A percentile compares a stretch with the other conserved stretches of the same genome.
Evolutionary conservation across 2,888 invertebrate species (phyloP).

Genomic region (Leptinotarsa tumamoca): DNA sequence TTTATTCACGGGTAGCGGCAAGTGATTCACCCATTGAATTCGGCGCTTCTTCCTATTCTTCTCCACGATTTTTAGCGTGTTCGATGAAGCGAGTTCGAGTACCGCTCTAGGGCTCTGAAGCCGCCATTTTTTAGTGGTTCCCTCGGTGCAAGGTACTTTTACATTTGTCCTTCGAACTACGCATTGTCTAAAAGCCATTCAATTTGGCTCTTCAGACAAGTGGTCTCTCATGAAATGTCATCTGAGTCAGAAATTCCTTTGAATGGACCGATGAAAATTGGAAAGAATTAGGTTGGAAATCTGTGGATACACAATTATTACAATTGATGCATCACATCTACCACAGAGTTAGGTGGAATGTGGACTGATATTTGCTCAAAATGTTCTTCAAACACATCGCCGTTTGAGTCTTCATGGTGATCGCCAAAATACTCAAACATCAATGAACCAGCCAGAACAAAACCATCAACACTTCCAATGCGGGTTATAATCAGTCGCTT

Average conservation of each 20-base stretch:
- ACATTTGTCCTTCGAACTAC: slow-evolving; percentile 28
- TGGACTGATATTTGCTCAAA: too few relatives aligned
- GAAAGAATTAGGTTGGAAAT: not conserved
- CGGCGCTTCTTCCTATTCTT: slow-evolving; percentile 52
- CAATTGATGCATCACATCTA: not conserved
- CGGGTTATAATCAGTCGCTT: too few relatives aligned
- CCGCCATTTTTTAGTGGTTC: slow-evolving; percentile 50
- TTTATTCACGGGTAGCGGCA: slow-evolving; percentile 58
- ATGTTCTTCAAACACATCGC: too few relatives aligned
- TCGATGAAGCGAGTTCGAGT: slow-evolving; percentile 54
- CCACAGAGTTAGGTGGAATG: too few relatives aligned
- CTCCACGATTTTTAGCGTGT: slow-evolving; percentile 44
- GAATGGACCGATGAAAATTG: not conserved
- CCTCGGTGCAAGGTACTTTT: slow-evolving; percentile 39
- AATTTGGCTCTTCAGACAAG: slow-evolving; percentile 36
- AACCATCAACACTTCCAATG: too few relatives aligned
- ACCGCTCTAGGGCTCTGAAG: slow-evolving; percentile 29
- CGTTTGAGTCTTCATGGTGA: too few relatives aligned
- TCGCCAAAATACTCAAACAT: too few relatives aligned
- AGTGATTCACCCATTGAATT: slow-evolving; percentile 59
- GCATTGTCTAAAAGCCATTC: slow-evolving; percentile 39
- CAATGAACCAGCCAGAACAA: too few relatives aligned
- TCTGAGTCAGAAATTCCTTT: slow-evolving; percentile 4
- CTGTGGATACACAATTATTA: not conserved
- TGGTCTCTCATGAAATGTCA: slow-evolving; percentile 9